A percentile compares a stretch with the other conserved stretches of the same genome.
phyloP scores from a whole-genome alignment of 2,888 invertebrate species.

The Athetis lepigone region DNA sequence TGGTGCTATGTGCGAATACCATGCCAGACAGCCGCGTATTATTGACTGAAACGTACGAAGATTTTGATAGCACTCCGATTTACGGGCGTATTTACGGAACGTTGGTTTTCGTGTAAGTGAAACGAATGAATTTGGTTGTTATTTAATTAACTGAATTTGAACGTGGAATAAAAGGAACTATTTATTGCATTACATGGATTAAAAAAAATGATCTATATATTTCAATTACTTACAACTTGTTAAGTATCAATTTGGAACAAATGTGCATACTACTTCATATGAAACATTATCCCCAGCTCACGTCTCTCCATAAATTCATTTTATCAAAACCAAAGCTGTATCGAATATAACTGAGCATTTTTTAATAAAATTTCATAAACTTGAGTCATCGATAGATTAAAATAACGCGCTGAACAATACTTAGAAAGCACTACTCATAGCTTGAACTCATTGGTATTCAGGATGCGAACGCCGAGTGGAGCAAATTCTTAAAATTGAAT shows the following conservation, averaged over 20 bases:
- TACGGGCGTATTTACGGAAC: conserved; percentile 24
- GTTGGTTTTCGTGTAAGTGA: conserved; percentile 14
- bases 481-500: conserved; percentile 89
- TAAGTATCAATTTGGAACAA: background rate
- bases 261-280: background rate
- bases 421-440: conserved; percentile 80
- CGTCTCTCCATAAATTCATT: conserved; percentile 9
- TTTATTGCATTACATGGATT: too few relatives aligned
- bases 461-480: conserved; percentile 76
- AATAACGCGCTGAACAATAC: conserved; percentile 70
- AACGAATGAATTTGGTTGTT: conserved; percentile 4
- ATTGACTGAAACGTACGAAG: conserved; percentile 69
- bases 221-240: background rate
- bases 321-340: conserved; percentile 20
- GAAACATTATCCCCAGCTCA: background rate
- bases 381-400: conserved; percentile 65
- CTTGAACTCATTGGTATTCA: conserved; percentile 82
- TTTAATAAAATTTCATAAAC: conserved; percentile 60
- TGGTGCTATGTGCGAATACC: conserved; percentile 69
- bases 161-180: too few relatives aligned
- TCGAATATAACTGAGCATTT: conserved; percentile 30
- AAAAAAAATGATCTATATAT: too few relatives aligned
- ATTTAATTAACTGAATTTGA: conserved; percentile 13
- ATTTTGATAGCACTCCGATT: conserved; percentile 63
- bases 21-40: conserved; percentile 70